A percentile compares a stretch with the other conserved stretches of the same genome.
Evolutionary conservation across 1,140 invertebrate species (phyloP).

Genomic region (Andricus grossulariae): DNA sequence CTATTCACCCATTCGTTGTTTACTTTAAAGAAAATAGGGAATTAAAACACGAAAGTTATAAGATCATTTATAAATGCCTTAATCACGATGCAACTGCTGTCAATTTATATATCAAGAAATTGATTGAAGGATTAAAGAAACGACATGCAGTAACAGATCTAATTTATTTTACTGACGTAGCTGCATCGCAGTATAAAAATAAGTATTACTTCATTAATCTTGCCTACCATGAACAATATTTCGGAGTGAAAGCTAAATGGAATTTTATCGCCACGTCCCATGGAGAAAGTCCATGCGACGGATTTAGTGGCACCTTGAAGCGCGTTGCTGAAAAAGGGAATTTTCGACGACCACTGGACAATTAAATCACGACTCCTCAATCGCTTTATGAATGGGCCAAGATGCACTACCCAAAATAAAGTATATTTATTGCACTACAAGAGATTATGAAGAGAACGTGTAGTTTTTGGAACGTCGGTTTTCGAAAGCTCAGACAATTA

Average conservation of each 20-base stretch:
- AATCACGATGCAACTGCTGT: not conserved
- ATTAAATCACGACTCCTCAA: too few relatives aligned
- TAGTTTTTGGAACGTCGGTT: too few relatives aligned
- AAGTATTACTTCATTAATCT: not conserved
- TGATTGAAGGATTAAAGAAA: not conserved
- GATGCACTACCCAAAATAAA: too few relatives aligned
- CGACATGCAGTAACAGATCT: not conserved
- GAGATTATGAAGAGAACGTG: too few relatives aligned
- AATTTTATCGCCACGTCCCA: not conserved
- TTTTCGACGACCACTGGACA: too few relatives aligned
- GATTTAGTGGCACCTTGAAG: not conserved
- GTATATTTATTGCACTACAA: too few relatives aligned
- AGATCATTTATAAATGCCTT: not conserved
- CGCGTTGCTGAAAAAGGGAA: not conserved
- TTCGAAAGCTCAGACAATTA: too few relatives aligned
- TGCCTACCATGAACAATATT: not conserved
- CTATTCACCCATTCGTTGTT: not conserved
- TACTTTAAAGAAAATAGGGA: too few relatives aligned
- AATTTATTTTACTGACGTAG: not conserved
- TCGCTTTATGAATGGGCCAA: too few relatives aligned
- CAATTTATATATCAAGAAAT: not conserved
- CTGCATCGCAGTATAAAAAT: not conserved
- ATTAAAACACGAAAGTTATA: not conserved
- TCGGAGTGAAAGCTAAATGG: not conserved
- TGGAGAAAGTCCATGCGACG: too few relatives aligned